Conservation (phyloP, 2,888 invertebrate species). For the Metellina segmentata region DNA sequence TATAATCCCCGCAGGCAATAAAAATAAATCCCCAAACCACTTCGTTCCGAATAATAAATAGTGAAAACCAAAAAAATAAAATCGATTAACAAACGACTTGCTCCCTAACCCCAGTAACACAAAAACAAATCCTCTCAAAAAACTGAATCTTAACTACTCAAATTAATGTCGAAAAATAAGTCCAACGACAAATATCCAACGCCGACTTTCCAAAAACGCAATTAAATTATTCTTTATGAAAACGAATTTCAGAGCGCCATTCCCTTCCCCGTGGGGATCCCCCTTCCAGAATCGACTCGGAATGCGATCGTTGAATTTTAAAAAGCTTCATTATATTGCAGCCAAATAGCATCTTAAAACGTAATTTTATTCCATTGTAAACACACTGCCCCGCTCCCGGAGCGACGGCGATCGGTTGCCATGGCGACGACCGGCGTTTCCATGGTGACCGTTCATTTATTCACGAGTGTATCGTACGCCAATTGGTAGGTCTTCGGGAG, state of each 20-base stretch:
- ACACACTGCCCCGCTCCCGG: slow-evolving; percentile 52
- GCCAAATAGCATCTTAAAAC: slow-evolving; percentile 73
- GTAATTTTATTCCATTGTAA: slow-evolving; percentile 74
- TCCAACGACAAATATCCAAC: background rate
- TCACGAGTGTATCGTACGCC: slow-evolving; percentile 60
- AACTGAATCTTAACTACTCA: background rate
- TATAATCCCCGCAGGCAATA: background rate
- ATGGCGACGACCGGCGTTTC: slow-evolving; percentile 55
- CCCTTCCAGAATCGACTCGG: background rate
- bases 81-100: background rate
- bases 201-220: slow-evolving; percentile 14
- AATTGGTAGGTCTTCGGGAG: slow-evolving; percentile 49
- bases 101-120: background rate
- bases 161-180: slow-evolving; percentile 15
- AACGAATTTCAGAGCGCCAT: slow-evolving; percentile 22
- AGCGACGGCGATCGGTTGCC: slow-evolving; percentile 48
- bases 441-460: slow-evolving; percentile 70
- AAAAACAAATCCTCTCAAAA: background rate
- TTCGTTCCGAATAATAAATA: background rate
- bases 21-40: background rate
- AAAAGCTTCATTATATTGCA: slow-evolving; percentile 67
- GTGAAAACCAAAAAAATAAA: background rate
- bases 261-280: background rate
- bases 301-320: slow-evolving; percentile 70
- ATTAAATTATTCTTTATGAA: slow-evolving; percentile 66